Conservation (phyloP, 2,888 invertebrate genomes). For the Lasioglossum calceatum region DNA sequence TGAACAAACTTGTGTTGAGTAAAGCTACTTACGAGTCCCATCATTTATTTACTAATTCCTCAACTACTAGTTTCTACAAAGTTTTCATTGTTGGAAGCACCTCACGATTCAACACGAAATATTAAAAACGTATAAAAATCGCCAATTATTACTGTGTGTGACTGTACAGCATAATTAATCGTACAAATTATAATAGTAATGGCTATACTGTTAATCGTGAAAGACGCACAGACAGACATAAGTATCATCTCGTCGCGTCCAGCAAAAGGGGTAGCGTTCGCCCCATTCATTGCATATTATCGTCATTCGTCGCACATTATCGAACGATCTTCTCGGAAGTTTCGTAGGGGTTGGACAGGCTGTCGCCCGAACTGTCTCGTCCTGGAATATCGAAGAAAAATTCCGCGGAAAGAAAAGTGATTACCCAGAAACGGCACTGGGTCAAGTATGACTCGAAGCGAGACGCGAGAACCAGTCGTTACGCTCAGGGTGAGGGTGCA, state of each 20-base stretch:
- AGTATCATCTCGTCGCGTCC: not conserved
- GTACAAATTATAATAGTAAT: no score
- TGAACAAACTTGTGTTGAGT: no score
- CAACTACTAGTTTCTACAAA: no score
- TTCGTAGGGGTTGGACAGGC: not conserved
- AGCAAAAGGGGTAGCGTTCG: not conserved
- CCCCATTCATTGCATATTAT: no score
- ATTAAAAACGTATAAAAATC: no score
- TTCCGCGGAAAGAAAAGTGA: slow-evolving; percentile 52
- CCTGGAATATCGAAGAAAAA: slow-evolving; percentile 42
- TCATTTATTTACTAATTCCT: no score
- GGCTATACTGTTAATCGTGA: no score
- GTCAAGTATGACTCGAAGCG: slow-evolving; percentile 53
- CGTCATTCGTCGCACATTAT: slow-evolving; percentile 6
- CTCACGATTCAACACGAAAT: no score
- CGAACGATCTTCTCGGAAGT: slow-evolving; percentile 27
- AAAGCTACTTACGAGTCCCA: no score
- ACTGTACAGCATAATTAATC: no score
- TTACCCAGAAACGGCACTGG: slow-evolving; percentile 42
- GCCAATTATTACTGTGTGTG: no score
- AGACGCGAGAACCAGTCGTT: slow-evolving; percentile 46
- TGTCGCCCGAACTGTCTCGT: slow-evolving; percentile 1
- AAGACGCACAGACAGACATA: not conserved
- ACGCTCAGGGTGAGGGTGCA: slow-evolving; percentile 23
- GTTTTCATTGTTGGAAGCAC: no score